Conservation (phyloP, 2,113 vertebrate genomes). For the Thinocorus orbignyianus region DNA sequence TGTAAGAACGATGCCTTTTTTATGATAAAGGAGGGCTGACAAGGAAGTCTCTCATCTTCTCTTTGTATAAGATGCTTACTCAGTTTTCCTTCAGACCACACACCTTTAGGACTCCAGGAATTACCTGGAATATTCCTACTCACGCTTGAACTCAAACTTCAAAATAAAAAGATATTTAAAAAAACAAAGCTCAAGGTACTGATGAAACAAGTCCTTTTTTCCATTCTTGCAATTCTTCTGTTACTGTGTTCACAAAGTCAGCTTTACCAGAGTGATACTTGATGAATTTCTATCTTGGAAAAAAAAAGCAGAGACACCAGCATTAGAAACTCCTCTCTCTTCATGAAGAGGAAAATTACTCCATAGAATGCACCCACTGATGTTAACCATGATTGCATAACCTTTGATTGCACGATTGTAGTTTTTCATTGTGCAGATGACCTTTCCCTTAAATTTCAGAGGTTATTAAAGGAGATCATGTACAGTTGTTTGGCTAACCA, state of each 20-base stretch:
- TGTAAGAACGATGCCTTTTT: neutral
- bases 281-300: neutral
- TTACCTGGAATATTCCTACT: neutral
- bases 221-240: neutral
- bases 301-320: neutral
- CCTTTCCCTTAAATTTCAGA: neutral
- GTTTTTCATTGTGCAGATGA: neutral
- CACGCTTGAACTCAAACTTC: neutral
- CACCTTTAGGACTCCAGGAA: neutral
- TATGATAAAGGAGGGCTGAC: neutral
- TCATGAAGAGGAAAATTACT: neutral
- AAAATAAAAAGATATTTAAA: neutral
- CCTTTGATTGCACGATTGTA: neutral
- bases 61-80: neutral
- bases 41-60: neutral
- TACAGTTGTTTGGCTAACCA: neutral
- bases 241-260: neutral
- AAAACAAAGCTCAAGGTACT: neutral
- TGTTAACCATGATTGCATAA: neutral
- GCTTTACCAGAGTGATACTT: neutral
- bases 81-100: neutral
- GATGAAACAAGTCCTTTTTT: neutral
- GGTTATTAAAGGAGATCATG: neutral
- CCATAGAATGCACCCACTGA: neutral
- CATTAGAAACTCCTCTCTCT: neutral